phyloP scores from a whole-genome alignment of 1,140 invertebrate genomes.

The Dufourea novaeangliae region DNA sequence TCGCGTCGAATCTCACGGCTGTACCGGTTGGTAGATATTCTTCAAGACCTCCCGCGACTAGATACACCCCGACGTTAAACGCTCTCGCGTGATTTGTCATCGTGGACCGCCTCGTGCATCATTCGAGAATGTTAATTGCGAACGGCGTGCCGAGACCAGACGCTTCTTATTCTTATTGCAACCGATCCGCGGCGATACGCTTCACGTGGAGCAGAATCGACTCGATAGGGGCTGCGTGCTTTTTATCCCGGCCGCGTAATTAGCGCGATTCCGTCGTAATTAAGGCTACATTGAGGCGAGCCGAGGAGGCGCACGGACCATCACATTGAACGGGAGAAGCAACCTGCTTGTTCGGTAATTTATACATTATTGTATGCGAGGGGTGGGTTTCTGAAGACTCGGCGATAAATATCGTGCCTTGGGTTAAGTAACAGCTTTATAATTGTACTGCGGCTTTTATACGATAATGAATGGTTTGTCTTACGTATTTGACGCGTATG shows the following conservation, averaged over 20 bases:
- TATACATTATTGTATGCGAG: not conserved
- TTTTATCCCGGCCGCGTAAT: conserved; percentile 13
- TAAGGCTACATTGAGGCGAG: not conserved
- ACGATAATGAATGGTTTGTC: not conserved
- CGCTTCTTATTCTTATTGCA: conserved; percentile 20
- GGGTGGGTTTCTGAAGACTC: not conserved
- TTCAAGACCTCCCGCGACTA: not conserved
- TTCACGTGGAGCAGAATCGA: not conserved
- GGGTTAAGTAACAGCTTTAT: not conserved
- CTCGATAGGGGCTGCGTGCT: conserved; percentile 2
- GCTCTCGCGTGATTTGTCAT: conserved; percentile 43
- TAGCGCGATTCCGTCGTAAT: not conserved
- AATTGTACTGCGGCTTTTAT: not conserved
- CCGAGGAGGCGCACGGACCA: not conserved
- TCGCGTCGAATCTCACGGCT: conserved; percentile 18
- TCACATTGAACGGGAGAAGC: not conserved
- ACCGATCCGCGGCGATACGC: not conserved
- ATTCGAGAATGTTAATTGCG: conserved; percentile 51
- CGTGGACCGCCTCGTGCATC: conserved; percentile 38
- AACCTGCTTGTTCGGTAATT: not conserved
- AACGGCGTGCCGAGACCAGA: not conserved
- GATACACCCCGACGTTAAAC: conserved; percentile 19
- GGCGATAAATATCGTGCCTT: not conserved
- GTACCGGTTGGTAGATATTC: conserved; percentile 41
- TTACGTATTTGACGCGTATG: not conserved